Evolutionary conservation across 2,113 vertebrate species (phyloP), one percentile per base, ranked within the genome.

Genomic region (Pelecanus crispus): DNA sequence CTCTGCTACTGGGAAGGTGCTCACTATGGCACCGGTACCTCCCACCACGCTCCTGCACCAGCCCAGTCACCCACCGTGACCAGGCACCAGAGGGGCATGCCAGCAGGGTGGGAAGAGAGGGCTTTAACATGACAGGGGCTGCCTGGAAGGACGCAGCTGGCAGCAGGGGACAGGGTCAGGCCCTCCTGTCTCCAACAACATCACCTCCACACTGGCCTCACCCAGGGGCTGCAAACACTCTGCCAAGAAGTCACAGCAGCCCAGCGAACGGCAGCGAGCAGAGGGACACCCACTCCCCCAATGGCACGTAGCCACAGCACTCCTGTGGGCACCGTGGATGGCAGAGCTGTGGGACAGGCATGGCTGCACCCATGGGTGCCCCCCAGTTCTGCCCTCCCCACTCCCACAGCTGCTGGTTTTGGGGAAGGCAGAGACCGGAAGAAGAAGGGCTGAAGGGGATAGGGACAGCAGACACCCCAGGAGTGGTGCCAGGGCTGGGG

Each of bases 71-170:
- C 45, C 2, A 1, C 8, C 7, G 38, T 31, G 31, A 25, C 20
- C 49, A 11, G 52, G 26, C 3, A 4, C 45, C 3, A 4, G 40
- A 36, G 11, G 5, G 14, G 4, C 9, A 32, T 4, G 2, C 5
- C 17, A 19, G 34, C 0, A 2, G 62, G 25, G 6, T 18, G 24
- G 31, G 15, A 59, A 78, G 59, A 82, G 15, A 9, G 4, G 26
- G 66, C 42, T 73, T 42, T 42, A 61, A 73, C 13, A 17, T 0
- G 5, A 16, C 56, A 75, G 47, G n/a, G 53, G 14, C 29, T 40
- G 88, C 36, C 44, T 49, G 52, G 29, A 82, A 80, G 14, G 36
- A 81, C 12, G 13, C 4, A 38, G 71, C 5, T 18, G 6, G 28
- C 29, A 86, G 29, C 13, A 58, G 24, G 32, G 18, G 67, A 80